A percentile compares a stretch with the other conserved stretches of the same genome.
Evolutionary conservation across 2,113 vertebrate species (phyloP).

Genomic region (human): GRCh38 chr1:75513501-75514000

Average conservation of each 20-base stretch:
- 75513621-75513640: background rate
- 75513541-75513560: background rate
- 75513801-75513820: conserved; percentile 13
- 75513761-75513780: background rate
- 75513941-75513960: too few species aligned
- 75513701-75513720: background rate
- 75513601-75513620: background rate
- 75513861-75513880: background rate
- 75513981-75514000: too few species aligned
- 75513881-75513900: too few species aligned
- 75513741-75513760: background rate
- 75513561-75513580: background rate
- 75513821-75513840: background rate
- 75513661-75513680: background rate
- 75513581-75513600: background rate
- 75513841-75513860: background rate
- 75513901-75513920: too few species aligned
- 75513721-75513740: background rate
- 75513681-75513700: background rate
- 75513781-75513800: background rate
- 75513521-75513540: background rate
- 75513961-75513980: too few species aligned
- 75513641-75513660: background rate
- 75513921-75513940: too few species aligned
- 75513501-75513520: background rate